phyloP scores from a whole-genome alignment of 2,797 vertebrate species.

The Hipposideros larvatus region DNA sequence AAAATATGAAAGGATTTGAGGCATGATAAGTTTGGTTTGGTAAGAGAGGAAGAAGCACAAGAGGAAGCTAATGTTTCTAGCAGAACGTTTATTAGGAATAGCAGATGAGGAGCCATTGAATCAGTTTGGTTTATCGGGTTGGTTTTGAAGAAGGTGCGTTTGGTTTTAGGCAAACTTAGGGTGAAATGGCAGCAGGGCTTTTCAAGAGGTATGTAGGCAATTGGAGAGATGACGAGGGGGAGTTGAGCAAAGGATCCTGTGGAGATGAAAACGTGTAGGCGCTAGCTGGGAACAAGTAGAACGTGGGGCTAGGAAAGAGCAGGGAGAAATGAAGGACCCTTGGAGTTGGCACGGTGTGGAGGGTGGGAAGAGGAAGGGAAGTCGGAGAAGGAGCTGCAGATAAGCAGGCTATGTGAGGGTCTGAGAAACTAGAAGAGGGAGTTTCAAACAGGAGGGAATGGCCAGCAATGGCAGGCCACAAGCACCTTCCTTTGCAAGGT shows the following conservation, averaged over 20 bases:
- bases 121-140: neutral
- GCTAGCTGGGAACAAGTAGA: neutral
- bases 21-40: neutral
- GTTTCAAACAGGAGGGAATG: neutral
- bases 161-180: neutral
- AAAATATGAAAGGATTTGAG: neutral
- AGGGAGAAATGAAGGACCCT: neutral
- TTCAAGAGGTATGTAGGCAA: neutral
- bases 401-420: neutral
- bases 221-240: accelerated
- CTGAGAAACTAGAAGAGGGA: neutral
- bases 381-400: neutral
- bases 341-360: neutral
- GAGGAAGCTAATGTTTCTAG: neutral
- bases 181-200: neutral
- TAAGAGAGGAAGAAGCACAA: neutral
- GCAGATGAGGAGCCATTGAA: neutral
- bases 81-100: neutral
- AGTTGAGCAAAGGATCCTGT: neutral
- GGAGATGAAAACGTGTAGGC: neutral
- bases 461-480: accelerated
- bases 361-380: neutral
- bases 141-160: neutral
- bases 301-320: neutral
- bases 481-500: neutral